Conservation (phyloP, 2,113 vertebrate species). For the Capricornis sumatraensis region DNA sequence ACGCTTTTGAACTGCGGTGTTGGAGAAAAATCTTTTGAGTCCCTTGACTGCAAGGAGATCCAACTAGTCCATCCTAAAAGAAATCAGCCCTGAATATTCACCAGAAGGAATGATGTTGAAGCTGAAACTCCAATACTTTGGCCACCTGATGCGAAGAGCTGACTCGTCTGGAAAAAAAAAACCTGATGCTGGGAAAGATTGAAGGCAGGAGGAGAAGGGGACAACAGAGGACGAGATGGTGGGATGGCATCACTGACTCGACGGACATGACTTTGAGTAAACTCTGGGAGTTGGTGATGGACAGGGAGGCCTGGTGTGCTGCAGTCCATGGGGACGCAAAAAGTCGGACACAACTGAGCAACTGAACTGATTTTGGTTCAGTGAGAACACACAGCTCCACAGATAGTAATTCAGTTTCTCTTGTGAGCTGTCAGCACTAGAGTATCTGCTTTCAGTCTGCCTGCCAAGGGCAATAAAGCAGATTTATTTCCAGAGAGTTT, state of each 20-base stretch:
- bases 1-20: not conserved
- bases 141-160: not conserved
- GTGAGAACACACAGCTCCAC: conserved; percentile 54
- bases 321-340: accelerated
- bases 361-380: not conserved
- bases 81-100: not conserved
- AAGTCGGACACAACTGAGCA: accelerated
- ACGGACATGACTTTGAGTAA: not conserved
- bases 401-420: conserved; percentile 58
- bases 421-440: conserved; percentile 15
- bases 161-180: not conserved
- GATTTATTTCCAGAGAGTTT: not conserved
- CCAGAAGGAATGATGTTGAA: not conserved
- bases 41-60: not conserved
- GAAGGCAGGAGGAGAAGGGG: not conserved
- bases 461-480: not conserved
- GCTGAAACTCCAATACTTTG: not conserved
- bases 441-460: not conserved
- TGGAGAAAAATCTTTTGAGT: not conserved
- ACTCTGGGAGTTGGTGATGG: not conserved
- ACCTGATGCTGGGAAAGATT: not conserved
- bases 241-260: not conserved
- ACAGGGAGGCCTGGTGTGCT: not conserved
- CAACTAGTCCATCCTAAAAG: not conserved
- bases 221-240: not conserved